Conservation (phyloP, 2,113 vertebrate genomes). For the Physeter macrocephalus region DNA sequence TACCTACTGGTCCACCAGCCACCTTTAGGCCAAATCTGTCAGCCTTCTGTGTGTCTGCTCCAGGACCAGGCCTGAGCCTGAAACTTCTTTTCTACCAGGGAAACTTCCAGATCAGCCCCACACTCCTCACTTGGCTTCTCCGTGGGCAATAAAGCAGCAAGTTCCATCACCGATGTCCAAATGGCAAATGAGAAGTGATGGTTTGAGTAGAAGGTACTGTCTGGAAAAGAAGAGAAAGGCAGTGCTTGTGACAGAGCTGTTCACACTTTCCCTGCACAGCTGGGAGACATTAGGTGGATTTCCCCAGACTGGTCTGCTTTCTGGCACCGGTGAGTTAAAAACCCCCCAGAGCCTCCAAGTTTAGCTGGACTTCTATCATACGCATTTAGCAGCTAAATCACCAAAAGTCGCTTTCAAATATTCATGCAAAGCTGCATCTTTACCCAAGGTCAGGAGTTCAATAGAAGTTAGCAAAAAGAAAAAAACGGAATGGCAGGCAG, state of each 20-base stretch:
- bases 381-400: conserved; percentile 72
- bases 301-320: conserved; percentile 76
- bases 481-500: background rate
- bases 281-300: conserved; percentile 83
- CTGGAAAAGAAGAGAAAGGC: conserved; percentile 73
- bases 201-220: conserved; percentile 72
- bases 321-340: conserved; percentile 61
- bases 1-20: conserved; percentile 75
- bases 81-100: conserved; percentile 69
- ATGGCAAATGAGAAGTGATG: conserved; percentile 84
- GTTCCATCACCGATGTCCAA: conserved; percentile 72
- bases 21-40: conserved; percentile 82
- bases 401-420: conserved; percentile 63
- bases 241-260: conserved; percentile 84
- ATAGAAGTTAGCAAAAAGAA: conserved; percentile 34
- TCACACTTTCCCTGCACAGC: conserved; percentile 81
- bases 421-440: conserved; percentile 61
- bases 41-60: conserved; percentile 76
- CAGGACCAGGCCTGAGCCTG: conserved; percentile 69
- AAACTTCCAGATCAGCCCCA: conserved; percentile 69
- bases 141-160: conserved; percentile 77
- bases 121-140: conserved; percentile 75
- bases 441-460: conserved; percentile 76
- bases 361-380: conserved; percentile 67
- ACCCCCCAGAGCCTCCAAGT: conserved; percentile 62